Base-by-base conservation (phyloP, 2,113 vertebrate genomes). In the Actinemys pallida region DNA sequence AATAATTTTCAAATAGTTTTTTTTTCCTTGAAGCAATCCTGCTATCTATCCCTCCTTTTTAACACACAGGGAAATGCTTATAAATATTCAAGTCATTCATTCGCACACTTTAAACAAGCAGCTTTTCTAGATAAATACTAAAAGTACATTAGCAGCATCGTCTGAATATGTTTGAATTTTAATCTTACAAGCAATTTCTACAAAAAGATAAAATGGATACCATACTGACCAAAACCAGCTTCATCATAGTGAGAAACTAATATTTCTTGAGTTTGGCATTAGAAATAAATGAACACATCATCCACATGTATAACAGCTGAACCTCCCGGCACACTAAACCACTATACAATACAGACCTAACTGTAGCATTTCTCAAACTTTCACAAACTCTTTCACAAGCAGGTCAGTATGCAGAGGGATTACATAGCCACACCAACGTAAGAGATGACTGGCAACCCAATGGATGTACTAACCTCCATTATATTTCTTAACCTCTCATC, bases 1-100 rank as follows among this genome's bases (percentile, higher is more conserved):
- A 94, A 96, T 91, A 95, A 92, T 78, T 93, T 84, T 93, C 14
- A 0, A 4, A 50, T 45, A 31, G 5, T 52, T 53, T 88, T 69
- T 88, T 76, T 75, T 76, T 83, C 42, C 76, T 89, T 85, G 54
- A 88, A 87, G 19, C 10, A 94, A 94, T 82, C 31, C 14, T 2
- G 45, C 45, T 86, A 31, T 22, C 1, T 69, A 3, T 56, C 16
- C 19, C 29, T 93, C 25, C 81, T 75, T 95, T 89, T 87, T 50
- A 93, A 83, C n/a, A 72, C 84, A 29, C 19, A 80, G 59, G 31
- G 31, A 88, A 87, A 20, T 22, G 90, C 83, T n/a, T 85, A 19
- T 57, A 95, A 96, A 95, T 75, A 50, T 10, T 54, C 7, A 49
- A 19, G 2, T 72, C 84, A 93, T 6, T 84, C 13, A 39, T 78